Percentiles rank a stretch among this genome's conserved stretches.
These are phyloP conservation scores for Probaryconus sp. DNA, from an alignment of 1,140 invertebrate genomes.

Conservation along the genomic window DNA sequence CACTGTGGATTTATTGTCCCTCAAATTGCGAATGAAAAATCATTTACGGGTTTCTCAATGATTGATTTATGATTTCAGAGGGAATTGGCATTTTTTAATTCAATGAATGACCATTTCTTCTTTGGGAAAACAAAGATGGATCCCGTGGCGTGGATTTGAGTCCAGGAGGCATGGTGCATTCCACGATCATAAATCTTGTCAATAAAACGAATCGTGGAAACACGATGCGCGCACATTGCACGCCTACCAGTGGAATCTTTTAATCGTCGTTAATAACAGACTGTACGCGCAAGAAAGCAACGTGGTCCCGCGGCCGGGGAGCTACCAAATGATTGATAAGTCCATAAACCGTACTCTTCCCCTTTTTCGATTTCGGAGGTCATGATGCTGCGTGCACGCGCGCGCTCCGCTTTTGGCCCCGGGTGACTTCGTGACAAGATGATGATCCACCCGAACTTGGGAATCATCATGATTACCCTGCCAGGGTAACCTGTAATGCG, in stretches of 20 bases:
- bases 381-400: conserved; percentile 61
- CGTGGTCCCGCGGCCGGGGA: conserved; percentile 44
- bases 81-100: not conserved
- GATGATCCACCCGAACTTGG: conserved; percentile 74
- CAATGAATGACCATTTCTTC: not conserved
- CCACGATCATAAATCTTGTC: conserved; percentile 71
- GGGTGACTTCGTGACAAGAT: conserved; percentile 78
- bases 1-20: conserved; percentile 37
- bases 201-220: conserved; percentile 75
- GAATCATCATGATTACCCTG: conserved; percentile 78
- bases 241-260: conserved; percentile 74
- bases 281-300: conserved; percentile 65
- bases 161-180: conserved; percentile 24
- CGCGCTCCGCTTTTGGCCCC: conserved; percentile 67
- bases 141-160: conserved; percentile 19
- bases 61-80: conserved; percentile 20
- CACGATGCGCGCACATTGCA: conserved; percentile 49
- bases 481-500: conserved; percentile 75
- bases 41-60: conserved; percentile 26
- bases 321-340: conserved; percentile 79
- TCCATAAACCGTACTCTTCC: conserved; percentile 74
- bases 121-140: conserved; percentile 16
- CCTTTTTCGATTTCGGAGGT: conserved; percentile 61
- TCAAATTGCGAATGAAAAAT: conserved; percentile 47
- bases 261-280: conserved; percentile 78